Conservation (phyloP, 2,113 vertebrate genomes). For the Ptyas mucosa region DNA sequence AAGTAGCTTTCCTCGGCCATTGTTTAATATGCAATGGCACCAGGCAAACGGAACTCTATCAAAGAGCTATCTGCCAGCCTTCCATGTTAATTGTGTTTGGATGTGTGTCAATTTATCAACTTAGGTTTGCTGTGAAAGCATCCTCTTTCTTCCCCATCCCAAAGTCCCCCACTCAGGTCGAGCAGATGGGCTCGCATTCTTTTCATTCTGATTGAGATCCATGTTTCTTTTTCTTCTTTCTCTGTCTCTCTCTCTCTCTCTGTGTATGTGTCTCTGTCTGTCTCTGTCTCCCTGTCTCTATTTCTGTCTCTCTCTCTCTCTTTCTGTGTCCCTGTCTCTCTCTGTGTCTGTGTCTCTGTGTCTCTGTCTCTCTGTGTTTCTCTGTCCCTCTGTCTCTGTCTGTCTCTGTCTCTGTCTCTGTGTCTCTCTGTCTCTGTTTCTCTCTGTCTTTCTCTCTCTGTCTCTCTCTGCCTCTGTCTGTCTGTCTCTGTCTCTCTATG, state of each 20-base stretch:
- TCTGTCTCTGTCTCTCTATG: too few relatives aligned
- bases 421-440: too few relatives aligned
- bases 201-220: neutral
- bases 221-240: neutral
- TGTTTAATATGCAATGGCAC: constrained; percentile 28
- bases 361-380: rapidly evolving
- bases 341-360: too few relatives aligned
- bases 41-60: neutral
- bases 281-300: too few relatives aligned
- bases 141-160: neutral
- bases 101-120: neutral
- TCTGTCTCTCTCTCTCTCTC: too few relatives aligned
- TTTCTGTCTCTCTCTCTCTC: too few relatives aligned
- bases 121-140: neutral
- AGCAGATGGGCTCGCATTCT: neutral
- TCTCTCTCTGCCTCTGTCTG: too few relatives aligned
- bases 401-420: too few relatives aligned
- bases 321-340: rapidly evolving
- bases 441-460: too few relatives aligned
- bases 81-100: rapidly evolving
- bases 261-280: too few relatives aligned
- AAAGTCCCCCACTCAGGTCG: neutral
- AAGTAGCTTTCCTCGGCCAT: constrained; percentile 37
- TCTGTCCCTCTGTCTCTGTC: too few relatives aligned
- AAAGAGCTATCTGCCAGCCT: rapidly evolving